Evolutionary conservation across 2,113 vertebrate species (phyloP), one percentile per base, ranked within the genome.

Genomic region (Microcebus lehilahytsara): DNA sequence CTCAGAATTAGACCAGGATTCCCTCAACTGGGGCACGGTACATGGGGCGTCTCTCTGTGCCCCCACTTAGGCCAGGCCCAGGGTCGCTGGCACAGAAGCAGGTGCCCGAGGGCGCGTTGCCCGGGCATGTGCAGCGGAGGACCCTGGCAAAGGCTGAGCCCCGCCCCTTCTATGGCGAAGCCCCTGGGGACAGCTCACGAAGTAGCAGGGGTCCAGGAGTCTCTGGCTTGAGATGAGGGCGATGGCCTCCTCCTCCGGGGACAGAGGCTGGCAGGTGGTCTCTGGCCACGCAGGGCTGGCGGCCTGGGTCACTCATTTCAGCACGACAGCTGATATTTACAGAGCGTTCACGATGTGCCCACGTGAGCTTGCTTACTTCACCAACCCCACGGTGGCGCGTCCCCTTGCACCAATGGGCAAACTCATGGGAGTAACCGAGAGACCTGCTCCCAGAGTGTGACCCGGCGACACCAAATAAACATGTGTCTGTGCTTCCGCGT

Each of bases 321-420:
- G 0, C 32, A 78, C 23, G 14, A 46, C 1, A 60, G 89, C 77
- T 58, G 4, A 1, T 6, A 27, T 49, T 34, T 30, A 12, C 2
- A 1, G 1, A 1, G 40, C 25, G 10, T n/a, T 80, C 13, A 14
- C 3, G 3, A 6, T 0, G 13, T 20, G 34, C 53, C 34, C 14
- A 2, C 6, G 27, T 9, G 4, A 77, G 42, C 8, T 77, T 25
- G 0, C 60, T 30, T 25, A 9, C 51, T 27, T 85, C 22, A 74
- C 34, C 11, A 2, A 2, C 5, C 62, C 32, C 62, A 0, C 1
- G 3, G 30, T 9, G 1, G 3, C 23, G 77, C 0, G 1, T 27
- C 60, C 58, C 71, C 32, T 53, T 0, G 51, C 40, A 62, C 37
- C 51, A 62, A 69, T 2, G 74, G 46, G 46, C 78, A 83, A 1